Evolutionary conservation across 2,888 invertebrate genomes (phyloP).

Genomic region (Enoplolaimus lenunculus): DNA sequence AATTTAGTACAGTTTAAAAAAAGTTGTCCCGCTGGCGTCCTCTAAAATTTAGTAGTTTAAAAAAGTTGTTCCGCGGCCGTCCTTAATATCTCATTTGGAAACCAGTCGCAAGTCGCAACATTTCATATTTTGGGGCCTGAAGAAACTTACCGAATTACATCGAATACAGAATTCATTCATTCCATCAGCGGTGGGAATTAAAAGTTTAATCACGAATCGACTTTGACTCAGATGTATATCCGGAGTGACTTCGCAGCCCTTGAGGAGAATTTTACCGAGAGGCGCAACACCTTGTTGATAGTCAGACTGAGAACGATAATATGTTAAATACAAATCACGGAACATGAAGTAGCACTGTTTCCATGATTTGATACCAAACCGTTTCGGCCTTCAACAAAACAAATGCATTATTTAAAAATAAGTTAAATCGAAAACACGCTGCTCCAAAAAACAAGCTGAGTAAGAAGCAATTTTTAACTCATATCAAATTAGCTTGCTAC

Average conservation of each 20-base stretch:
- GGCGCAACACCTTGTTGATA: constrained; percentile 14
- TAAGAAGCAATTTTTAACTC: too few relatives aligned
- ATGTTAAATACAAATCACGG: constrained; percentile 51
- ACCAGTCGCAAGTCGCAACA: too few relatives aligned
- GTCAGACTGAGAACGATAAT: constrained; percentile 11
- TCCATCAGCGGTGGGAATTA: constrained; percentile 76
- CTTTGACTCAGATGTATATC: constrained; percentile 81
- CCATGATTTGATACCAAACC: constrained; percentile 51
- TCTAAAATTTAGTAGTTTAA: too few relatives aligned
- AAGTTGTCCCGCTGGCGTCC: too few relatives aligned
- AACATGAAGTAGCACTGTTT: constrained; percentile 90
- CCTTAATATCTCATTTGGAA: too few relatives aligned
- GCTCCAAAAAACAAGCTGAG: too few relatives aligned
- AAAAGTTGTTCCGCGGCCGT: too few relatives aligned
- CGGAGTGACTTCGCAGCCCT: constrained; percentile 77
- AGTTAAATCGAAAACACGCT: too few relatives aligned
- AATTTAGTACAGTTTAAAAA: too few relatives aligned
- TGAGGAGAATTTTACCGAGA: constrained; percentile 5
- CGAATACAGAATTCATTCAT: constrained; percentile 92
- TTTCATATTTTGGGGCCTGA: too few relatives aligned
- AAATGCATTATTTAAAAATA: too few relatives aligned
- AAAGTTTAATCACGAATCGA: constrained; percentile 82
- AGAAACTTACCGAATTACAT: constrained; percentile 71
- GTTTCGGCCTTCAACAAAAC: constrained; percentile 15
- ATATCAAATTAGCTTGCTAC: too few relatives aligned